Base-by-base conservation (phyloP, 2,113 vertebrate species). In the Columba livia region DNA sequence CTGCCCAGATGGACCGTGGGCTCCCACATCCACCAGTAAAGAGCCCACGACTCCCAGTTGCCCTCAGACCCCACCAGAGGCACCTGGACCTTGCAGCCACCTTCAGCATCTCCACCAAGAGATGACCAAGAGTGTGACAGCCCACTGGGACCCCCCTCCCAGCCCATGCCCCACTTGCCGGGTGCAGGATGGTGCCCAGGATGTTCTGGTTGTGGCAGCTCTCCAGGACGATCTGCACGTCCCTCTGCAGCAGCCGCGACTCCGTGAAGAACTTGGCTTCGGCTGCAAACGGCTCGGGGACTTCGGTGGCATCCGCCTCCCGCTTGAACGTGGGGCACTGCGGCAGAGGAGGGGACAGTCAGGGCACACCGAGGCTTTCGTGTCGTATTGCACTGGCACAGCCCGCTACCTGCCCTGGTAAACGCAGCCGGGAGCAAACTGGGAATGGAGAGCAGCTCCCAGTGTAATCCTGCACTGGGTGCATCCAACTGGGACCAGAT, bases 211-310 rank as follows among this genome's bases (percentile, higher is more conserved):
- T 99, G 91, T 99, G 99, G 89, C 99, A 99, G 97, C 99, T 99
- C 97, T 99, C 99, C 98, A 99, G 96, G 85, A 99, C 98, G 23
- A 99, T 99, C 98, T 99, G 99, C 86, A 99, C 99, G 1, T 99
- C 99, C 92, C 99, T 98, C 97, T 99, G 99, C 56, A 99, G 98
- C 66, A 99, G 98, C 50, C 99, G 98, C 0, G 99, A 99, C 94
- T 99, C 99, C 0, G 99, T 99, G 97, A 99, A 99, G 97, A 99
- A 99, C 94, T 99, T 99, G 84, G 99, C 99, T 95, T 99, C 99
- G 1, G 99, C 99, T 5, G 99, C 99, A 18, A 99, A 99, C 0
- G 99, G 89, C 95, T 99, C 99, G 0, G 99, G 98, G 2, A 98
- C 98, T 93, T 99, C 99, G 2, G 97, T 93, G 26, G 99, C 98